Conservation (phyloP, 2,113 vertebrate species). For the Orycteropus afer region DNA sequence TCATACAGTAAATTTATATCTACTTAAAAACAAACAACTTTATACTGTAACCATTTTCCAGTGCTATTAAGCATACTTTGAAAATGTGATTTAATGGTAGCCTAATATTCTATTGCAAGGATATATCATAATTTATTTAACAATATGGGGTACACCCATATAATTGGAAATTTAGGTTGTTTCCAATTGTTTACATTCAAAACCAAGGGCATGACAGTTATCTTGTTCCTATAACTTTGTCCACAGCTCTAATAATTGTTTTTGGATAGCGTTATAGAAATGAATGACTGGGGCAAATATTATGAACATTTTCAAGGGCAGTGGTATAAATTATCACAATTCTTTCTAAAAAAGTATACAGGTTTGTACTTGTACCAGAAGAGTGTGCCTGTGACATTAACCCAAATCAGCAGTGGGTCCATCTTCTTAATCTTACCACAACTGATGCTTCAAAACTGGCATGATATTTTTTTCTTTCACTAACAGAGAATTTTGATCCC, state of each 20-base stretch:
- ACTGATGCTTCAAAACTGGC: background rate
- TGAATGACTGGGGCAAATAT: background rate
- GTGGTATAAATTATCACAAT: background rate
- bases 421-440: background rate
- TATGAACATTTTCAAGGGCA: background rate
- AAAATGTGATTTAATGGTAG: background rate
- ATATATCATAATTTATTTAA: background rate
- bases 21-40: background rate
- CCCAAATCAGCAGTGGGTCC: background rate
- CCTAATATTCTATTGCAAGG: background rate
- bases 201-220: background rate
- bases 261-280: background rate
- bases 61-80: background rate
- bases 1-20: background rate
- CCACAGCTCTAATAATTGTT: background rate
- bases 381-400: accelerated
- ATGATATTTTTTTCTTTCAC: background rate
- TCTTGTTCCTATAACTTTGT: background rate
- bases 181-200: background rate
- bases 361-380: background rate
- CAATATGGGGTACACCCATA: background rate
- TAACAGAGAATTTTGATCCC: background rate
- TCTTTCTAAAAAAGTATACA: background rate
- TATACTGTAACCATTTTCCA: background rate
- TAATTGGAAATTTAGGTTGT: too few species aligned